Conservation (phyloP, 2,797 vertebrate species). For the Florisuga fusca region DNA sequence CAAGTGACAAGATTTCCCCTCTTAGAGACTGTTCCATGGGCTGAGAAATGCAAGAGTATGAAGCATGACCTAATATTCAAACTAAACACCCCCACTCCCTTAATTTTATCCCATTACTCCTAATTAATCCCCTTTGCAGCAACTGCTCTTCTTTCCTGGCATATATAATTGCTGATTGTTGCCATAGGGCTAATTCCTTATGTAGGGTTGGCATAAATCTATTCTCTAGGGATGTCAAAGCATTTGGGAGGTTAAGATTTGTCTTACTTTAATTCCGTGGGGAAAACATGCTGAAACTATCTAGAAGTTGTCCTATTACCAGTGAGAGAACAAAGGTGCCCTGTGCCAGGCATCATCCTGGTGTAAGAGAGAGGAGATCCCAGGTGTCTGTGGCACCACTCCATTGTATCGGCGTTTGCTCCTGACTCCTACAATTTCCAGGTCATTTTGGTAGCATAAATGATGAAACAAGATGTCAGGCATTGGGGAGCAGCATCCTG, state of each 20-base stretch:
- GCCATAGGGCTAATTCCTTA: background rate
- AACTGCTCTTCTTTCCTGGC: background rate
- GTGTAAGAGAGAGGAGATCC: background rate
- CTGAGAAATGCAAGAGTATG: background rate
- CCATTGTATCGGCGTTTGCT: accelerated
- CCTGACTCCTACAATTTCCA: background rate
- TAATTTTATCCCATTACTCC: conserved; percentile 19
- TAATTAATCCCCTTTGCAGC: background rate
- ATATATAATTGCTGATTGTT: background rate
- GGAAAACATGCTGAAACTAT: background rate
- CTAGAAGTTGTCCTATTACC: background rate
- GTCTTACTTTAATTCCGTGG: background rate
- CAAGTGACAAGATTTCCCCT: background rate
- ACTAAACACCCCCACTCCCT: background rate
- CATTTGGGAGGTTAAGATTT: background rate
- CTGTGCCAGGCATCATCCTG: accelerated
- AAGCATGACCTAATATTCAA: background rate
- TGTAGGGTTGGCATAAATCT: background rate
- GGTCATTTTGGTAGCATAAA: conserved; percentile 12
- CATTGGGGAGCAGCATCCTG: background rate
- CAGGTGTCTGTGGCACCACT: background rate
- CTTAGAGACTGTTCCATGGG: background rate
- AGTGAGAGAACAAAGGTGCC: background rate
- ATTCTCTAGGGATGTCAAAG: background rate
- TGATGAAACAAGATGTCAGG: background rate